Evolutionary conservation across 2,888 invertebrate species (phyloP).

Genomic region (Andrena fulva): DNA sequence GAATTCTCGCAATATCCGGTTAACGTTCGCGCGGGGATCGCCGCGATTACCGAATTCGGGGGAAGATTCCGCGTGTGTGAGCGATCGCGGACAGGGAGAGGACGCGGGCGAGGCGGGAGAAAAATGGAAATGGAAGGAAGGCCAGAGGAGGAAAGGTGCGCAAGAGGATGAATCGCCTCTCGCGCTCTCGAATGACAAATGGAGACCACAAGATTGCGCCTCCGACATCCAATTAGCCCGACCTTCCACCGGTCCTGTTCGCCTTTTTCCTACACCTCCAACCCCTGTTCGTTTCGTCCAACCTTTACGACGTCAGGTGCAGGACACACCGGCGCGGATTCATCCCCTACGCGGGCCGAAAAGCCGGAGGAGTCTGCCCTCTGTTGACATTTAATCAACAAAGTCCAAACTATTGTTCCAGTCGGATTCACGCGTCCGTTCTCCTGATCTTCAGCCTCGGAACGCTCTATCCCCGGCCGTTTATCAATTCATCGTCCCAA

Average conservation of each 20-base stretch:
- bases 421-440: constrained; percentile 51
- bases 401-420: constrained; percentile 69
- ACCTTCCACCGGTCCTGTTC: constrained; percentile 63
- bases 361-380: constrained; percentile 68
- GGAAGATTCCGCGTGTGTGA: constrained; percentile 46
- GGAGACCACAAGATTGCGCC: constrained; percentile 81
- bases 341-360: constrained; percentile 57
- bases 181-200: constrained; percentile 80
- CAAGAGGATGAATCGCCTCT: constrained; percentile 65
- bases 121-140: constrained; percentile 57
- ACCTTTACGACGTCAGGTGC: constrained; percentile 69
- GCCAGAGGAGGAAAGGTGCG: constrained; percentile 69
- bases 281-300: constrained; percentile 43
- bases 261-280: constrained; percentile 45
- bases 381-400: constrained; percentile 80
- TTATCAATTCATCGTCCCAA: constrained; percentile 18
- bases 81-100: constrained; percentile 19
- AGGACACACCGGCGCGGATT: constrained; percentile 57
- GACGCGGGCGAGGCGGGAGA: constrained; percentile 20
- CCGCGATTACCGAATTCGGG: constrained; percentile 63
- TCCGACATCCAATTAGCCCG: constrained; percentile 80
- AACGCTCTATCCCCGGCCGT: constrained; percentile 14
- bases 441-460: constrained; percentile 36
- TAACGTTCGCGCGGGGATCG: constrained; percentile 42
- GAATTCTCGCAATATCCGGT: constrained; percentile 66